phyloP scores from a whole-genome alignment of 2,113 vertebrate genomes.

The Megalops atlanticus region DNA sequence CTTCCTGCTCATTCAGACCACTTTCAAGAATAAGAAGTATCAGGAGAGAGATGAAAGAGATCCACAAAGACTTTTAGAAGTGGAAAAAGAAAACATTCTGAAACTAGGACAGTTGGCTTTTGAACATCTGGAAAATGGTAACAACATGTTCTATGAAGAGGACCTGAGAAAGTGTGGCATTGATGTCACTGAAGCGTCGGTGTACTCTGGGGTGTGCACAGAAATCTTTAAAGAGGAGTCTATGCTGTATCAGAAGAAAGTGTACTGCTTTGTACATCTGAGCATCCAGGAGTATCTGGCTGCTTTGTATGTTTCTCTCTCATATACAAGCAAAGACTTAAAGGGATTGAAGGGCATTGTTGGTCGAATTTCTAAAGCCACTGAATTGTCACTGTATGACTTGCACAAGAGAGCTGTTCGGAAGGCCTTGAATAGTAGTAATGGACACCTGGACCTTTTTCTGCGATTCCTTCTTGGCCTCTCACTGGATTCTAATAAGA shows the following conservation, averaged over 20 bases:
- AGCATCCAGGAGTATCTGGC: conserved; percentile 38
- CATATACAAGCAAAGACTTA: too few species aligned
- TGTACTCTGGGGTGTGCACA: conserved; percentile 27
- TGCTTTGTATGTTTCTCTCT: conserved; percentile 22
- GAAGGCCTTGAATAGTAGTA: conserved; percentile 13
- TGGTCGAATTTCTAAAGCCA: background rate
- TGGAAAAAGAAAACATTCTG: too few species aligned
- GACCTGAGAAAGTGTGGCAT: conserved; percentile 21
- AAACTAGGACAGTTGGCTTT: too few species aligned
- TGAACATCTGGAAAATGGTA: too few species aligned
- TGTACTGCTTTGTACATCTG: conserved; percentile 29
- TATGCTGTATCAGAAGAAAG: background rate
- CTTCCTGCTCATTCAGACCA: conserved; percentile 34
- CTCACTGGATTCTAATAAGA: conserved; percentile 18
- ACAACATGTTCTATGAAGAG: too few species aligned
- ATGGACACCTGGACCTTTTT: conserved; percentile 35
- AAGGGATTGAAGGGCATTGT: too few species aligned
- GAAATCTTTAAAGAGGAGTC: conserved; percentile 24
- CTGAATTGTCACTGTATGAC: background rate
- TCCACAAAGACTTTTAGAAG: conserved; percentile 11
- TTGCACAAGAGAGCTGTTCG: background rate
- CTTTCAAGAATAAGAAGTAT: conserved; percentile 23
- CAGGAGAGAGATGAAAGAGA: background rate
- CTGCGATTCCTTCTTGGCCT: too few species aligned
- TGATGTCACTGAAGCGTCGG: conserved; percentile 9